A percentile compares a stretch with the other conserved stretches of the same genome.
Evolutionary conservation across 1,140 invertebrate genomes (phyloP).

Genomic region (Venustaconcha ellipsiformis): DNA sequence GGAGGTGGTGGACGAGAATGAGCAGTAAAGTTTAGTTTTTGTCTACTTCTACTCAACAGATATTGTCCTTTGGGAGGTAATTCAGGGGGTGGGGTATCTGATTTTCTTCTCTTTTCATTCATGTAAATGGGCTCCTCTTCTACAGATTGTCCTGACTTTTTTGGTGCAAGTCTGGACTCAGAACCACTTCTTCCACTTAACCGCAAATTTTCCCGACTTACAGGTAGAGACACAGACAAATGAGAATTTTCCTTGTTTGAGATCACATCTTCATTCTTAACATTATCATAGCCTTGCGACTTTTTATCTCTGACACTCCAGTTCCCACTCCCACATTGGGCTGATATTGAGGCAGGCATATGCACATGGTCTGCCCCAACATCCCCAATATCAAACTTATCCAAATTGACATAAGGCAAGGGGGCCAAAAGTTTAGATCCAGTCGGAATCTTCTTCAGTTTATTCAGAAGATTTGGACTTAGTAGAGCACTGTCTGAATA

Average conservation of each 20-base stretch:
- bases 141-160: neutral
- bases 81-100: slow-evolving; percentile 49
- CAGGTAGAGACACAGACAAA: slow-evolving; percentile 24
- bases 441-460: slow-evolving; percentile 54
- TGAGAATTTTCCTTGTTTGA: slow-evolving; percentile 37
- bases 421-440: slow-evolving; percentile 54
- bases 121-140: slow-evolving; percentile 47
- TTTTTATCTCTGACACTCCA: slow-evolving; percentile 6
- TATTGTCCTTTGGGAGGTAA: slow-evolving; percentile 61
- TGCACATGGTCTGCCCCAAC: slow-evolving; percentile 51
- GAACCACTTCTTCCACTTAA: slow-evolving; percentile 16
- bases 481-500: slow-evolving; percentile 29
- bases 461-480: slow-evolving; percentile 55
- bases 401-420: slow-evolving; percentile 62
- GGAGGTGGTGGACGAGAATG: slow-evolving; percentile 39
- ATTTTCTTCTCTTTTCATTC: slow-evolving; percentile 42
- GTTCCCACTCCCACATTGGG: slow-evolving; percentile 19
- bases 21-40: slow-evolving; percentile 7
- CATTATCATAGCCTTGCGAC: slow-evolving; percentile 34
- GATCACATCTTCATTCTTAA: neutral
- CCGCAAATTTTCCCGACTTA: slow-evolving; percentile 26
- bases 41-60: slow-evolving; percentile 35
- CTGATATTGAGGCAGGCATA: slow-evolving; percentile 34
- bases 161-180: slow-evolving; percentile 16
- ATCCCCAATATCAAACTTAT: slow-evolving; percentile 56